Base-by-base conservation (phyloP, 2,888 invertebrate genomes). In the Amaurobius ferox region DNA sequence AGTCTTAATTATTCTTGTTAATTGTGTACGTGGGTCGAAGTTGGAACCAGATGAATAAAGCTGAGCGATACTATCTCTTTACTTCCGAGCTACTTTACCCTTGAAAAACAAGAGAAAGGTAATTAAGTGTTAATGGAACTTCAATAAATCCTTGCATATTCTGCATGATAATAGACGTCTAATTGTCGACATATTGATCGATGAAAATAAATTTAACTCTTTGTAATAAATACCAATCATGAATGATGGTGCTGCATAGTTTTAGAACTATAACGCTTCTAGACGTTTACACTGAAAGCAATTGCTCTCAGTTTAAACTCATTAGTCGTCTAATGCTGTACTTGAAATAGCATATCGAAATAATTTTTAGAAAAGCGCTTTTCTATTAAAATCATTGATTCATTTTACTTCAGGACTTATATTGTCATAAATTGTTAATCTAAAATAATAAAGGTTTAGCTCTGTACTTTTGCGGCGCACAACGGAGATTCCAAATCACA, bases 61-160 rank as follows among this genome's bases (percentile, higher is more conserved):
- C 44, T 64, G 23, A 16, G 30, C 30, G 44, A 79, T 79, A 79
- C 71, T 79, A 79, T 32, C 79, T 72, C 71, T 79, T 26, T 62
- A 71, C 71, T 71, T 64, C 28, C 64, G 23, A 73, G 35, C 73
- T 29, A 62, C 44, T 32, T 44, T 71, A 19, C 30, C 29, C 67
- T 26, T 39, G 72, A 68, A 66, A 66, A 80, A 80, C 48, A 67
- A 70, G 62, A 71, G 35, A 48, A 67, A 72, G 73, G 67, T 72
- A 80, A 80, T 80, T 80, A 80, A 72, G 66, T 55, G 72, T 64
- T 80, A 66, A 73, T 80, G 72, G 79, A 73, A 73, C 66, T 35
- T 64, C 44, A 72, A 80, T 72, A 55, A 80, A 80, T 73, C 66
- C 66, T 29, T 29, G 28, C 48, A 48, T 71, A 66, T 80, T 73